These are phyloP conservation scores for Actinemys pallida DNA, from an alignment of 2,113 vertebrate species.

Conservation along the genomic window DNA sequence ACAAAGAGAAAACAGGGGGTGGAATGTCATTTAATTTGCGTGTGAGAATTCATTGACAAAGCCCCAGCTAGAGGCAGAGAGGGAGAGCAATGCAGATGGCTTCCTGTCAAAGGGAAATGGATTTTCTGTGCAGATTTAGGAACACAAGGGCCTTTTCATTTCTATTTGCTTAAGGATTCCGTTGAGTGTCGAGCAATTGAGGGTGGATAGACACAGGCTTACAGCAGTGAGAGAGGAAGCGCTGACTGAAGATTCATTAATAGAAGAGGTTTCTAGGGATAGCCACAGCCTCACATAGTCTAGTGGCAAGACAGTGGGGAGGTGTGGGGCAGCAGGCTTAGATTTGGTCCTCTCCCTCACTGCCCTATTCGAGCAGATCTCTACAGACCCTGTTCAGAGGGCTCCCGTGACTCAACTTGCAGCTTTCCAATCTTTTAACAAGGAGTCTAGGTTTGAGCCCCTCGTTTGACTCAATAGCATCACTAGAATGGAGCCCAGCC, in stretches of 20 bases:
- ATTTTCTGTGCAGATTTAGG: background rate
- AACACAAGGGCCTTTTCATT: constrained; percentile 1
- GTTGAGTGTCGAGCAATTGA: background rate
- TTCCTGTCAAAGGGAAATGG: background rate
- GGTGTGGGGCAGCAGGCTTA: background rate
- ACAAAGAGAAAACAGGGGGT: constrained; percentile 37
- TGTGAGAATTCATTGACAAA: background rate
- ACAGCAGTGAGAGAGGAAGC: background rate
- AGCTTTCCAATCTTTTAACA: background rate
- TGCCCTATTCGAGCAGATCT: background rate
- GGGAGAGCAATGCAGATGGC: constrained; percentile 7
- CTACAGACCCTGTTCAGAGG: background rate
- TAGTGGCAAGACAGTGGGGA: background rate
- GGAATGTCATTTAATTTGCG: constrained; percentile 37
- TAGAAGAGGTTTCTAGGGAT: background rate
- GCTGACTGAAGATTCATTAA: background rate
- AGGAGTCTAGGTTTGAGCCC: background rate
- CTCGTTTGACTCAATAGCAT: background rate
- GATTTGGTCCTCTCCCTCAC: background rate
- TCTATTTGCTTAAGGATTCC: constrained; percentile 26
- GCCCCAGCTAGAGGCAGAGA: background rate
- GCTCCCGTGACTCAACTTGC: background rate
- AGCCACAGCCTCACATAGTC: background rate
- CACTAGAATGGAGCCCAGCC: background rate
- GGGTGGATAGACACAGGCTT: background rate